Evolutionary conservation across 2,113 vertebrate species (phyloP).

Genomic region (Salvelinus namaycush): DNA sequence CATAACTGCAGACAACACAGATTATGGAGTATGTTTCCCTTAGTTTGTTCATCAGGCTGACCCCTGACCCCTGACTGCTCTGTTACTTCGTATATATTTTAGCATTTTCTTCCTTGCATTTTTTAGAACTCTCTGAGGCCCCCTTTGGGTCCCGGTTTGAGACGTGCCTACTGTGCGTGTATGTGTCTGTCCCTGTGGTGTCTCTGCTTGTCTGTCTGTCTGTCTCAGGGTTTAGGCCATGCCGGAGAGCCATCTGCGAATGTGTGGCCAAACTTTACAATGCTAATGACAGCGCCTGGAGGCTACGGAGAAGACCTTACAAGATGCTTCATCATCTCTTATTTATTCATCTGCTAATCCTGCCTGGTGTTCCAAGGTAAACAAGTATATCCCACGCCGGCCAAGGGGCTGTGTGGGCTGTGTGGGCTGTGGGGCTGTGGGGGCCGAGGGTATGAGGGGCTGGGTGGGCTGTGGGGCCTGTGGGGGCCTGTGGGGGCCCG

Average conservation of each 20-base stretch:
- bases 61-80: not conserved
- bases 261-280: conserved; percentile 21
- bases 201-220: not conserved
- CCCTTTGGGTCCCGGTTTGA: no score
- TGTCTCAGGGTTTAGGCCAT: conserved; percentile 7
- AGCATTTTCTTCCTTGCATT: not conserved
- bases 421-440: no score
- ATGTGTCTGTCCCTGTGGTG: not conserved
- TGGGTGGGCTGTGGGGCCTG: no score
- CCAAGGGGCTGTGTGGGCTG: no score
- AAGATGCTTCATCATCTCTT: conserved; percentile 13
- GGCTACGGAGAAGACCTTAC: conserved; percentile 9
- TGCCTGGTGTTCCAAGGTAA: conserved; percentile 2
- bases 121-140: no score
- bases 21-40: no score
- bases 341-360: conserved; percentile 22
- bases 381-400: conserved; percentile 1
- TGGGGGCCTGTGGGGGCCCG: no score
- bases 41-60: no score
- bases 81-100: not conserved
- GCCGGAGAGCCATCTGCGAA: conserved; percentile 19
- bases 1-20: no score
- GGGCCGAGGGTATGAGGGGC: no score
- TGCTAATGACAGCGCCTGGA: conserved; percentile 25
- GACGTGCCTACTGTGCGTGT: not conserved